Percentiles rank a stretch among this genome's conserved stretches.
Evolutionary conservation across 2,888 invertebrate genomes (phyloP).

Genomic region (Yponomeuta malinellus): DNA sequence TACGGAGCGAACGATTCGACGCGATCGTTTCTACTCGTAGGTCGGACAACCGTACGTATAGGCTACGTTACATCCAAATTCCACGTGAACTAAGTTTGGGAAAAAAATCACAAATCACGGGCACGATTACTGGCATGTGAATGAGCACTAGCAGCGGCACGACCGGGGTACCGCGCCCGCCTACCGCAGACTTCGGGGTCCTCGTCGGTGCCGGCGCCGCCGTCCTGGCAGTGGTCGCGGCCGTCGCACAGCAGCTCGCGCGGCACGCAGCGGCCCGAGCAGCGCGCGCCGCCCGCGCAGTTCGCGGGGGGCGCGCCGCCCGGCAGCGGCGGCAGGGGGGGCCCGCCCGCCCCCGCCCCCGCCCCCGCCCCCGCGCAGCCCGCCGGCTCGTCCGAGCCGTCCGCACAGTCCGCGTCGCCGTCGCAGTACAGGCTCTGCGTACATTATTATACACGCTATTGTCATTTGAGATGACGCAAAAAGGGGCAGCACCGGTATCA

Average conservation of each 20-base stretch:
- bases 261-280: slow-evolving; percentile 33
- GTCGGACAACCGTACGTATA: too few relatives aligned
- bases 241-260: slow-evolving; percentile 81
- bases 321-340: slow-evolving; percentile 16
- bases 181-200: slow-evolving; percentile 63
- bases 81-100: too few relatives aligned
- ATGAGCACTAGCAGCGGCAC: too few relatives aligned
- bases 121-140: too few relatives aligned
- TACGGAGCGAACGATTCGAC: too few relatives aligned
- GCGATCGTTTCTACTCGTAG: too few relatives aligned
- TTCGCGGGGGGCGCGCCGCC: slow-evolving; percentile 40
- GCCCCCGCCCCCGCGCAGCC: slow-evolving; percentile 31
- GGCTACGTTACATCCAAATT: too few relatives aligned
- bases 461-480: too few relatives aligned
- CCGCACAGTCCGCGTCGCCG: slow-evolving; percentile 80
- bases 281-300: slow-evolving; percentile 45
- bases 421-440: slow-evolving; percentile 77
- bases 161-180: neutral
- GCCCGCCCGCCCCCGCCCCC: slow-evolving; percentile 30
- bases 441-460: too few relatives aligned
- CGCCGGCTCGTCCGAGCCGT: slow-evolving; percentile 81
- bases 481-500: too few relatives aligned
- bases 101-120: too few relatives aligned
- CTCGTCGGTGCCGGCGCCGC: slow-evolving; percentile 77
- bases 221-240: slow-evolving; percentile 80